Percentiles rank a stretch among this genome's conserved stretches.
Evolutionary conservation across 2,113 vertebrate genomes (phyloP).

Genomic region (Oreochromis aureus): DNA sequence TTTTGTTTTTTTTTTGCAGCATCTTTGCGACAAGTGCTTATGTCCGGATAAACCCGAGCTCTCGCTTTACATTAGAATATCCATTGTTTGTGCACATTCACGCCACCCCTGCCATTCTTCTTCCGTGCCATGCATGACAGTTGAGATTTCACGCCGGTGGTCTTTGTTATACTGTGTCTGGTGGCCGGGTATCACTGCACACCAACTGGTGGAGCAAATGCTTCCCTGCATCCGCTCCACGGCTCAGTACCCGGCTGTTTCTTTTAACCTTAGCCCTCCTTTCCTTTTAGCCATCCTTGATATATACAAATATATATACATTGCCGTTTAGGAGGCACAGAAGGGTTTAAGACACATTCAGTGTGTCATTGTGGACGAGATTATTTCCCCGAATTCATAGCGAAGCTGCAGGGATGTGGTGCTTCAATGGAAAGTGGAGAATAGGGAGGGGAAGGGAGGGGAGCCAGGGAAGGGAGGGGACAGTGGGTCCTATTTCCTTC

Average conservation of each 20-base stretch:
- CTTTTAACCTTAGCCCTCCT: neutral
- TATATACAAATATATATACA: neutral
- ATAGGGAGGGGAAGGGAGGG: constrained; percentile 45
- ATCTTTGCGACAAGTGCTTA: constrained; percentile 48
- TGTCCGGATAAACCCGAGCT: neutral
- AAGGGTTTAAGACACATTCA: neutral
- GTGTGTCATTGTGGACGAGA: neutral
- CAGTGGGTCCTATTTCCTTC: constrained; percentile 54
- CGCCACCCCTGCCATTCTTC: neutral
- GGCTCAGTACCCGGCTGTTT: neutral
- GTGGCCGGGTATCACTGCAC: constrained; percentile 31
- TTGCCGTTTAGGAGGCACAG: neutral
- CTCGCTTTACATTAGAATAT: neutral
- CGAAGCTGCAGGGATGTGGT: constrained; percentile 30
- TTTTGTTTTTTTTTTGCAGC: constrained; percentile 12
- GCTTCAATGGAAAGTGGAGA: constrained; percentile 43
- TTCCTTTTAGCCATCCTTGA: neutral
- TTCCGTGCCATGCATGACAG: neutral
- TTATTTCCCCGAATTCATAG: constrained; percentile 29
- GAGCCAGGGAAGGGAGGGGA: constrained; percentile 38
- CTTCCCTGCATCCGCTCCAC: constrained; percentile 17
- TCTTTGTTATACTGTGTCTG: constrained; percentile 56
- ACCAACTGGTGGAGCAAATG: constrained; percentile 48
- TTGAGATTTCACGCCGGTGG: constrained; percentile 32
- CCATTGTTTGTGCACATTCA: neutral